Evolutionary conservation across 2,797 vertebrate genomes (phyloP).

Genomic region (Pseudomugil tenellus): DNA sequence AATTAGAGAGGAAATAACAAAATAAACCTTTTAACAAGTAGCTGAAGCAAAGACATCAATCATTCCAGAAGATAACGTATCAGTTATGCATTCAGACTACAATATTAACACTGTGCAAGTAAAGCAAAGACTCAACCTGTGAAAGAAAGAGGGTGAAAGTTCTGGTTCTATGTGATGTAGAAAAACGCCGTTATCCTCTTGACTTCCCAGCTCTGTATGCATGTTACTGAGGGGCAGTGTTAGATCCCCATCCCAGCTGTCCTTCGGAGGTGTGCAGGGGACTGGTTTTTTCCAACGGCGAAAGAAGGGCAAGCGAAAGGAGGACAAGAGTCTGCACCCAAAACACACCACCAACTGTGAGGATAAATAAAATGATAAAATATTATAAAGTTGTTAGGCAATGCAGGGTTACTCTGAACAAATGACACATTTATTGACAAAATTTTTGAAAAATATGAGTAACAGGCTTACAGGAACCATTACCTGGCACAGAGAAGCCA

Average conservation of each 20-base stretch:
- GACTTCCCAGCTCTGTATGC: constrained; percentile 75
- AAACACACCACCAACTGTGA: constrained; percentile 66
- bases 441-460: not conserved
- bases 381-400: not conserved
- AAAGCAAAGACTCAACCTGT: constrained; percentile 67
- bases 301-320: constrained; percentile 67
- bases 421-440: too few species aligned
- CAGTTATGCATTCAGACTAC: not conserved
- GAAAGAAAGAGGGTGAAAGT: constrained; percentile 71
- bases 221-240: constrained; percentile 74
- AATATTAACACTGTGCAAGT: accelerated
- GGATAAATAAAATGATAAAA: constrained; percentile 4
- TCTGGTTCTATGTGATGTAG: constrained; percentile 45
- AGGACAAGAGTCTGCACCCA: constrained; percentile 71
- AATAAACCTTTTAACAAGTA: not conserved
- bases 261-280: constrained; percentile 83
- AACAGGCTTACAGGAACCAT: not conserved
- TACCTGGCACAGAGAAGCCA: constrained; percentile 77
- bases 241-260: constrained; percentile 74
- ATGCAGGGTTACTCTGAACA: not conserved
- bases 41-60: not conserved
- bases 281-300: constrained; percentile 48
- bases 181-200: constrained; percentile 76
- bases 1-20: not conserved
- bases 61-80: not conserved